phyloP scores from a whole-genome alignment of 2,113 vertebrate genomes.

The Macquaria ambigua region DNA sequence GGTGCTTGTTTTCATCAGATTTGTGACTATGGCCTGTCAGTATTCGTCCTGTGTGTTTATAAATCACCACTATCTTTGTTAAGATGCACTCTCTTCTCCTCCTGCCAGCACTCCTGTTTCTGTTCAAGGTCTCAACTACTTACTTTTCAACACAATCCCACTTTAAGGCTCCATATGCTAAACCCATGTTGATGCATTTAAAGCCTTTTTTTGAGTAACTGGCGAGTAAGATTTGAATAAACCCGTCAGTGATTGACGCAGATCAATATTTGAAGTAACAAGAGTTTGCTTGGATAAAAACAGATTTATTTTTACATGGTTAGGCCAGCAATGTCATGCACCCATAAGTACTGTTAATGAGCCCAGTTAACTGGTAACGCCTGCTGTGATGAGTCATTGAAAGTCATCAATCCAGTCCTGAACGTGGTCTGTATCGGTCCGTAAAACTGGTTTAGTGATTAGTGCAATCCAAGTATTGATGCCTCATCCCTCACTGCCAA shows the following conservation, averaged over 20 bases:
- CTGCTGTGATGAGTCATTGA: background rate
- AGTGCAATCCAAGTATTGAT: no score
- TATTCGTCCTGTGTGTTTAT: slow-evolving; percentile 19
- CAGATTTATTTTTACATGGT: background rate
- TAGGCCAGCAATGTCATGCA: background rate
- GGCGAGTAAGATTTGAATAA: background rate
- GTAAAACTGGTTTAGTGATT: background rate
- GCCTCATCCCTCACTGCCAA: background rate
- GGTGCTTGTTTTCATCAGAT: slow-evolving; percentile 34
- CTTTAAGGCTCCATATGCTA: background rate
- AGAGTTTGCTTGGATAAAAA: background rate
- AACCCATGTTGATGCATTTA: background rate
- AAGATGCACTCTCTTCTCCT: background rate
- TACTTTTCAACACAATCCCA: background rate
- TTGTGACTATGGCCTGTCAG: slow-evolving; percentile 28
- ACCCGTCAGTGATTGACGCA: background rate
- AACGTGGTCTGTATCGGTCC: background rate
- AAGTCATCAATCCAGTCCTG: background rate
- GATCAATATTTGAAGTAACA: background rate
- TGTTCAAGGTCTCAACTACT: slow-evolving; percentile 20
- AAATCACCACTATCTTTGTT: slow-evolving; percentile 43
- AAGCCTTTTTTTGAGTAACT: background rate
- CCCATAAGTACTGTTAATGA: background rate
- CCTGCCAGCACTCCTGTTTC: background rate
- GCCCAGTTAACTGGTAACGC: background rate